phyloP scores from a whole-genome alignment of 2,113 vertebrate species.

The Ameiurus melas region DNA sequence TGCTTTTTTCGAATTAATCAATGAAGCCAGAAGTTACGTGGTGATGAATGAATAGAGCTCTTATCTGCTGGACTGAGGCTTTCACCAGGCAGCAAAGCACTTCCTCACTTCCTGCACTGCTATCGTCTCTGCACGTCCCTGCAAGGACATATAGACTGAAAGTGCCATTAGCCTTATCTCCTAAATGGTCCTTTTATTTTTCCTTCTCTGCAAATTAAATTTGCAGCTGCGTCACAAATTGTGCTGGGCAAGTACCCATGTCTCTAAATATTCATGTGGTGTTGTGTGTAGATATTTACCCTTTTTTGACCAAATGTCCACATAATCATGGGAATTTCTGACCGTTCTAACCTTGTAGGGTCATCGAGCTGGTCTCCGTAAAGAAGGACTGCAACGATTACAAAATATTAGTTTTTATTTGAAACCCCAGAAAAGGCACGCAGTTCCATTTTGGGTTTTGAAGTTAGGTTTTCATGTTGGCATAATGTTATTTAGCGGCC shows the following conservation, averaged over 20 bases:
- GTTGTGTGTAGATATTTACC: background rate
- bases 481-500: background rate
- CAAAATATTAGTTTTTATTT: background rate
- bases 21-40: background rate
- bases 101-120: background rate
- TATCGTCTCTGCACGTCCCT: background rate
- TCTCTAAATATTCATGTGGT: constrained; percentile 20
- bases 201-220: constrained; percentile 27
- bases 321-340: background rate
- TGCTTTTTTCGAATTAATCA: background rate
- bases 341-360: background rate
- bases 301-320: background rate
- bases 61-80: background rate
- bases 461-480: background rate
- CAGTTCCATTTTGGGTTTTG: background rate
- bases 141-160: background rate
- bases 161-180: constrained; percentile 19
- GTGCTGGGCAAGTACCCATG: background rate
- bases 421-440: background rate
- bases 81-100: background rate
- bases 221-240: constrained; percentile 6
- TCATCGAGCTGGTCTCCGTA: background rate
- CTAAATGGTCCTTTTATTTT: constrained; percentile 27
- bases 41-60: background rate
- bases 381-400: background rate